Conservation (phyloP, 2,888 invertebrate genomes). For the Oxycera nigricornis region DNA sequence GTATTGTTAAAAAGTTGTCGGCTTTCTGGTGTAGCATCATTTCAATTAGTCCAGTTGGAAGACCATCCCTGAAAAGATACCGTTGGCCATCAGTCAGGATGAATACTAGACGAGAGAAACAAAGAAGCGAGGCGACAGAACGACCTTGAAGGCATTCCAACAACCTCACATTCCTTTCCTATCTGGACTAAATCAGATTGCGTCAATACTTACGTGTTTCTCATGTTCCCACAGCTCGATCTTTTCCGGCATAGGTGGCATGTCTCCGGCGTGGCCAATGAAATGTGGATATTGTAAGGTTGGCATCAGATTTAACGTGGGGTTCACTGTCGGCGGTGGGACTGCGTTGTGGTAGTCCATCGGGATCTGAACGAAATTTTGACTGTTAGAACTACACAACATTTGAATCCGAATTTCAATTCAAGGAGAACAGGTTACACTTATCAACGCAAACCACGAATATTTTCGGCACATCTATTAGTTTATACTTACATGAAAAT, state of each 20-base stretch:
- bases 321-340: slow-evolving; percentile 55
- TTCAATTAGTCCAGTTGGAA: slow-evolving; percentile 53
- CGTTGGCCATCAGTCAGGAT: background rate
- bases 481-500: slow-evolving; percentile 54
- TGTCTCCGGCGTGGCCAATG: slow-evolving; percentile 54
- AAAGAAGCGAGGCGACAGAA: no score
- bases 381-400: no score
- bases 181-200: no score
- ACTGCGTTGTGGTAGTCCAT: slow-evolving; percentile 60
- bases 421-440: no score
- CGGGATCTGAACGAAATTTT: slow-evolving; percentile 55
- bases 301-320: slow-evolving; percentile 58
- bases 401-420: no score
- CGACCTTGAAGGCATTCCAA: no score
- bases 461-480: background rate
- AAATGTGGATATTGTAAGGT: slow-evolving; percentile 58
- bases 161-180: no score
- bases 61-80: slow-evolving; percentile 54
- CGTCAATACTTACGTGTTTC: slow-evolving; percentile 57
- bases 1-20: background rate
- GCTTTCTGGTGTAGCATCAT: background rate
- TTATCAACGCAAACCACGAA: no score
- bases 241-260: slow-evolving; percentile 58
- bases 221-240: slow-evolving; percentile 62
- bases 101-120: no score